Evolutionary conservation across 1,140 invertebrate genomes (phyloP).

Genomic region (Rhyzopertha dominica): DNA sequence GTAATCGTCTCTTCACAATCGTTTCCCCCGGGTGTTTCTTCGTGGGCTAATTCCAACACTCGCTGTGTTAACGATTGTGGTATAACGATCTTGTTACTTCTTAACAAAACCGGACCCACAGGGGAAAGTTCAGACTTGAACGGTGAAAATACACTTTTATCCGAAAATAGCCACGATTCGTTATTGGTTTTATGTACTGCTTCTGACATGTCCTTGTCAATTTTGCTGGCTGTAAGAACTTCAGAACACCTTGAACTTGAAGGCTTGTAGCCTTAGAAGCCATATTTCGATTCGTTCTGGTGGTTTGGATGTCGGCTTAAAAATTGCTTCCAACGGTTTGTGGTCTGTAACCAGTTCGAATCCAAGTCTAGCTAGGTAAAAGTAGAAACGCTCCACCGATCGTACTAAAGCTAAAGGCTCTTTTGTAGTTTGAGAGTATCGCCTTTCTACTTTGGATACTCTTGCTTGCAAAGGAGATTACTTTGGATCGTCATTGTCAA

Average conservation of each 20-base stretch:
- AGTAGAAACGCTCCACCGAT: slow-evolving; percentile 39
- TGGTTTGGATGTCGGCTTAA: slow-evolving; percentile 26
- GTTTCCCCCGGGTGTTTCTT: slow-evolving; percentile 34
- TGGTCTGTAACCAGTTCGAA: slow-evolving; percentile 39
- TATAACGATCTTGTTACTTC: slow-evolving; percentile 32
- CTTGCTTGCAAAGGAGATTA: too few species aligned
- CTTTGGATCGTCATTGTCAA: slow-evolving; percentile 22
- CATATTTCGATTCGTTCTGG: slow-evolving; percentile 36
- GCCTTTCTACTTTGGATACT: slow-evolving; percentile 38
- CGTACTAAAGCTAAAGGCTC: slow-evolving; percentile 41
- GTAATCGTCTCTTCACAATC: slow-evolving; percentile 35
- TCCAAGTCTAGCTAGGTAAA: slow-evolving; percentile 38
- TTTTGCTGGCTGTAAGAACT: slow-evolving; percentile 5
- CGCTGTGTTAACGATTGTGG: slow-evolving; percentile 20
- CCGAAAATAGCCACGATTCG: slow-evolving; percentile 3
- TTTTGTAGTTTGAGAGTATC: slow-evolving; percentile 46
- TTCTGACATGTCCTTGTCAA: slow-evolving; percentile 9
- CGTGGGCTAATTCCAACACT: slow-evolving; percentile 33
- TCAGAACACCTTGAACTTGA: slow-evolving; percentile 5
- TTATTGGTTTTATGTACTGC: slow-evolving; percentile 9
- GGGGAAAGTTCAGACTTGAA: slow-evolving; percentile 19
- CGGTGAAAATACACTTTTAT: slow-evolving; percentile 23
- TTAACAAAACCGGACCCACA: slow-evolving; percentile 16
- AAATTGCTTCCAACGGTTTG: slow-evolving; percentile 16
- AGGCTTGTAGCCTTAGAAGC: slow-evolving; percentile 37